These are phyloP conservation scores for Sebastes steindachneri DNA, from an alignment of 2,797 vertebrate species.

Conservation along the genomic window DNA sequence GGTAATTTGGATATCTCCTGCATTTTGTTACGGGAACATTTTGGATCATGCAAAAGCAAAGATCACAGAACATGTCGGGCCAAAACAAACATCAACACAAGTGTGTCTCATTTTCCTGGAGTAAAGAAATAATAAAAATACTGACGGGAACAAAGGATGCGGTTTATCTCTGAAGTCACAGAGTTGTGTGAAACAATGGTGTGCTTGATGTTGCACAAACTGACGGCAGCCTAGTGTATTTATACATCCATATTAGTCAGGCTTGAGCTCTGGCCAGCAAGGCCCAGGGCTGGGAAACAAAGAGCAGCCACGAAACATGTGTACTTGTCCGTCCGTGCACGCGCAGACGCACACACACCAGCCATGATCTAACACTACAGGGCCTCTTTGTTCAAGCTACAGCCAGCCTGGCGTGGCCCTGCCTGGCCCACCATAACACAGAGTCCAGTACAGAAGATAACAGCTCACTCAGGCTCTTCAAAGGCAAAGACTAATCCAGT, in stretches of 20 bases:
- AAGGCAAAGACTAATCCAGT: slow-evolving; percentile 64
- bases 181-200: slow-evolving; percentile 76
- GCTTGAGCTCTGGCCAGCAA: slow-evolving; percentile 72
- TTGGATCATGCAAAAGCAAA: slow-evolving; percentile 14
- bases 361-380: slow-evolving; percentile 68
- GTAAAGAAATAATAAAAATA: slow-evolving; percentile 49
- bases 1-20: background rate
- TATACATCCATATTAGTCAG: slow-evolving; percentile 82
- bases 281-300: slow-evolving; percentile 77
- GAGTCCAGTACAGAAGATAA: slow-evolving; percentile 60
- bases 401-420: slow-evolving; percentile 54
- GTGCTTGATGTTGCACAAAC: slow-evolving; percentile 71
- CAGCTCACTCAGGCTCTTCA: slow-evolving; percentile 65
- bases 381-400: slow-evolving; percentile 73
- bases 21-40: slow-evolving; percentile 19
- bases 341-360: background rate
- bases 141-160: slow-evolving; percentile 54
- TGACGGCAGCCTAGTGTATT: slow-evolving; percentile 79
- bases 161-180: slow-evolving; percentile 73
- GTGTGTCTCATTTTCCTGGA: slow-evolving; percentile 39
- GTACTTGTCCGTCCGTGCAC: slow-evolving; percentile 9
- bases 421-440: slow-evolving; percentile 58
- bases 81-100: slow-evolving; percentile 48
- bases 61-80: background rate
- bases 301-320: slow-evolving; percentile 70